These are phyloP conservation scores for Montipora foliosa DNA, from an alignment of 64 coral and sea anemone genomes.

Conservation along the genomic window DNA sequence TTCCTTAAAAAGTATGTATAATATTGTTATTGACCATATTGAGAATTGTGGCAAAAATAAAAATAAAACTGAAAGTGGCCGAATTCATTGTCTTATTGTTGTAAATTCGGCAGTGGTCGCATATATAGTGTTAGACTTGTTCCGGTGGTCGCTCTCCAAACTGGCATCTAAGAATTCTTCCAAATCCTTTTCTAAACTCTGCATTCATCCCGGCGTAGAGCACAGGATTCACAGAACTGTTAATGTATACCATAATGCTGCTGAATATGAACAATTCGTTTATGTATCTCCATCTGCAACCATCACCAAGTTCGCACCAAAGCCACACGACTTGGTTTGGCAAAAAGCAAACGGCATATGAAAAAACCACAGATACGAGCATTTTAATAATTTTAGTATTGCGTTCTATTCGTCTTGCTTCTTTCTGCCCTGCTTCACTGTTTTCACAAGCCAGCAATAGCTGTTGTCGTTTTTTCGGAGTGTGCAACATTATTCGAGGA, in stretches of 20 bases:
- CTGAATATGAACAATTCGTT: constrained; percentile 69
- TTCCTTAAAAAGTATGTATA: too few species aligned
- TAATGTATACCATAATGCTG: constrained; percentile 89
- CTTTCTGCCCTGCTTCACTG: constrained; percentile 36
- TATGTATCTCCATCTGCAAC: constrained; percentile 28
- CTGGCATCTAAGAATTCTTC: constrained; percentile 60
- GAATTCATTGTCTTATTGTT: too few species aligned
- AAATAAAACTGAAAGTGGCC: too few species aligned
- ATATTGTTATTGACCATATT: too few species aligned
- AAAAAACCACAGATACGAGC: constrained; percentile 80
- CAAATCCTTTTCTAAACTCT: constrained; percentile 91
- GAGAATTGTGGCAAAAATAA: too few species aligned
- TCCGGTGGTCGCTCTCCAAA: not conserved
- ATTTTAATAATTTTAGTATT: constrained; percentile 91
- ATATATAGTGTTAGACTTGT: not conserved
- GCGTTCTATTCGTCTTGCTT: constrained; percentile 73
- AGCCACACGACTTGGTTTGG: constrained; percentile 91
- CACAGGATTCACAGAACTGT: constrained; percentile 84
- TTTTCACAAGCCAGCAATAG: too few species aligned
- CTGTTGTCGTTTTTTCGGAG: not conserved
- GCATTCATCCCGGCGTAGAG: constrained; percentile 93
- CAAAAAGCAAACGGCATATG: constrained; percentile 78
- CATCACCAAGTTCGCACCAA: constrained; percentile 86
- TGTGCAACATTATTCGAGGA: not conserved
- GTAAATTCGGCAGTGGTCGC: too few species aligned